Conservation (phyloP, 2,797 vertebrate genomes). For the Alfaro cultratus region DNA sequence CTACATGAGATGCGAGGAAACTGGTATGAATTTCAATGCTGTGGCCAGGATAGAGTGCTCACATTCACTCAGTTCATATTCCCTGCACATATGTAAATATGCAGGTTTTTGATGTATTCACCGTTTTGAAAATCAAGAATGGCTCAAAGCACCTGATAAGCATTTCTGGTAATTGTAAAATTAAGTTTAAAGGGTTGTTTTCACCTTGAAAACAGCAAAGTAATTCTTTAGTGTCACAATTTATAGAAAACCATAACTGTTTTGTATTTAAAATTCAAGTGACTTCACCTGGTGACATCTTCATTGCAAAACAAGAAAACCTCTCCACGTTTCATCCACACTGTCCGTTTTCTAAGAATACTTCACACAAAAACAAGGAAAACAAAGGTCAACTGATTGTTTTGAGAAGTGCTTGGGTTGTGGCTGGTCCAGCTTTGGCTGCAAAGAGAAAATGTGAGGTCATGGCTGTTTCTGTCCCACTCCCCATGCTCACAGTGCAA, state of each 20-base stretch:
- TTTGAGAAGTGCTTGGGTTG: constrained; percentile 72
- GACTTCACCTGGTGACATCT: constrained; percentile 49
- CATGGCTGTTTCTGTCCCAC: constrained; percentile 69
- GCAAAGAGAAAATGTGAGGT: constrained; percentile 75
- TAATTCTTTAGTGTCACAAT: constrained; percentile 34
- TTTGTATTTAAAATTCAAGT: constrained; percentile 47
- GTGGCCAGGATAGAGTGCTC: constrained; percentile 44
- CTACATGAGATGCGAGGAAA: constrained; percentile 28
- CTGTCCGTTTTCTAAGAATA: constrained; percentile 34
- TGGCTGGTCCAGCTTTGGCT: constrained; percentile 77
- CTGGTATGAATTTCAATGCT: constrained; percentile 40
- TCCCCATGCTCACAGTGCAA: constrained; percentile 83
- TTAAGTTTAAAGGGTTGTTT: constrained; percentile 72
- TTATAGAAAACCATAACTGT: constrained; percentile 57
- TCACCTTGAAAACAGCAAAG: constrained; percentile 58
- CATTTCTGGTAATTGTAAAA: constrained; percentile 65
- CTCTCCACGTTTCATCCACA: constrained; percentile 28
- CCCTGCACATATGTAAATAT: constrained; percentile 44
- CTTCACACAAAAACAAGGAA: constrained; percentile 33
- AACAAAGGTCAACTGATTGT: constrained; percentile 57
- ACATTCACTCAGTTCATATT: constrained; percentile 63
- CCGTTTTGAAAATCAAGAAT: constrained; percentile 54
- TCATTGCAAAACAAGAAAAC: constrained; percentile 44
- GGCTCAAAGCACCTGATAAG: constrained; percentile 76
- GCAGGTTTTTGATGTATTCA: constrained; percentile 35